Percentiles rank a stretch among this genome's conserved stretches.
phyloP scores from a whole-genome alignment of 2,113 vertebrate genomes.

The Asarcornis scutulata region DNA sequence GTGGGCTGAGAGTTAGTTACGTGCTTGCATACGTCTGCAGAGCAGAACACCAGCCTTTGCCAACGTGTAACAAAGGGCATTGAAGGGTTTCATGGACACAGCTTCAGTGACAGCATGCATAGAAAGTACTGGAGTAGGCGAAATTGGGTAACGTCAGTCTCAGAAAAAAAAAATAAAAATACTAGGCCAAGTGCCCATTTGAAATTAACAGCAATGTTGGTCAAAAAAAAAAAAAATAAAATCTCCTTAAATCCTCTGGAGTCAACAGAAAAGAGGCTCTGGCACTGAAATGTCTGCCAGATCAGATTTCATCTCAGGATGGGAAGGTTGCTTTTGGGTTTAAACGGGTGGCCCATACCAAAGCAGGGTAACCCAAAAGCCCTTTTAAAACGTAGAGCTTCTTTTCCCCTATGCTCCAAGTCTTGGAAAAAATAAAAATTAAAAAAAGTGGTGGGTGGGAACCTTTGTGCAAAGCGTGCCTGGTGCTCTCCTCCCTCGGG shows the following conservation, averaged over 20 bases:
- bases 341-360: not conserved
- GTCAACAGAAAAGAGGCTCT: not conserved
- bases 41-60: not conserved
- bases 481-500: not conserved
- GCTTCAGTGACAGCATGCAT: not conserved
- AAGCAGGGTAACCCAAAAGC: not conserved
- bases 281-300: not conserved
- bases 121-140: not conserved
- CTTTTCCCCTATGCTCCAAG: not conserved
- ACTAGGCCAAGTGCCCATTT: fast-evolving
- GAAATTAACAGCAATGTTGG: not conserved
- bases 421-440: not conserved
- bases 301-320: not conserved
- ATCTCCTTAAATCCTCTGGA: not conserved
- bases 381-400: not conserved
- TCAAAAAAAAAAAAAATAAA: not conserved
- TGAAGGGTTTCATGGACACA: not conserved
- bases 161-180: not conserved
- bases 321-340: not conserved
- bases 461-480: not conserved
- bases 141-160: not conserved
- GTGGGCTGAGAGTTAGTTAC: not conserved
- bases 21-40: fast-evolving
- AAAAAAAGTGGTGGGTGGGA: not conserved
- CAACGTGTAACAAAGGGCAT: not conserved